Evolutionary conservation across 2,888 invertebrate genomes (phyloP), one percentile per base, ranked within the genome.

Genomic region (Acleris laterana): DNA sequence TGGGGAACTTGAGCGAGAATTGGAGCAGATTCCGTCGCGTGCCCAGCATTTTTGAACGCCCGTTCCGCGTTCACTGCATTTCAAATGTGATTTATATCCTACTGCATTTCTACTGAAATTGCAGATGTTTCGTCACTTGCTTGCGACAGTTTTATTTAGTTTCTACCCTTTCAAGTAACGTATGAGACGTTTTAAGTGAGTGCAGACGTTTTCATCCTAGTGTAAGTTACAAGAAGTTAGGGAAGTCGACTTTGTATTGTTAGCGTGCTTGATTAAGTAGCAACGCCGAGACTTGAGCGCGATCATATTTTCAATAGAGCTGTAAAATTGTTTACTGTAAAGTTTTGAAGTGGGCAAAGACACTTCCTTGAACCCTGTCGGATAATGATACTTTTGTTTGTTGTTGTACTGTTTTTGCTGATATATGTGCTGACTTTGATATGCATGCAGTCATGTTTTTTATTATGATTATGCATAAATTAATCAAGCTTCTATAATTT

Each of bases 21-120:
- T 75, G 77, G 78, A 77, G 78, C 77, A 81, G 84, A 84, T 83
- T 84, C 77, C 74, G 75, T 79, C 79, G 78, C 85, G 86, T 87
- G 88, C 82, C 82, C 78, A 74, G 88, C 88, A 87, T 87, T 83
- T 86, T 80, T 79, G 76, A 83, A 75, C 80, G 79, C 76, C 49
- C 73, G 73, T 74, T 72, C 72, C 74, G 75, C 75, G 72, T 78
- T 74, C 75, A 81, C 79, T 85, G 86, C 86, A 84, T 86, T 85
- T 83, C 79, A 78, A 83, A 81, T 80, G 79, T 85, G 87, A 88
- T 89, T 88, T 86, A 86, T 83, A 78, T 78, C 76, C 77, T 73
- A 77, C 77, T 79, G 82, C 80, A 82, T 82, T 82, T 77, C 73
- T 73, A 79, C 78, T 80, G 80, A 83, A 82, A 84, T 83, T 84